Percentiles rank a stretch among this genome's conserved stretches.
Conservation (phyloP, 2,888 invertebrate genomes). For the Cheilosia scutellata region DNA sequence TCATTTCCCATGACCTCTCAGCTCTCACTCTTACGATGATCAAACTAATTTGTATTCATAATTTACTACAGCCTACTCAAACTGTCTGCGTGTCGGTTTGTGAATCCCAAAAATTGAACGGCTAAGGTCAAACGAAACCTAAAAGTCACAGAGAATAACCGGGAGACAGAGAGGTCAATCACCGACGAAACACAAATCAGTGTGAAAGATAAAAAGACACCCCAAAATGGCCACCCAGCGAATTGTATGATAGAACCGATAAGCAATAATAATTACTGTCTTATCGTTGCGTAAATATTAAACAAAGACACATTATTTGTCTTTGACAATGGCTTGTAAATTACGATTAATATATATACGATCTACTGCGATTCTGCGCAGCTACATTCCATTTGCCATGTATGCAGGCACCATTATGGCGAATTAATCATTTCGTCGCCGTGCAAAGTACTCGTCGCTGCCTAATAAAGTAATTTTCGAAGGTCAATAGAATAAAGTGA, state of each 20-base stretch:
- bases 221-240: not conserved
- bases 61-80: not conserved
- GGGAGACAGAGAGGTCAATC: slow-evolving; percentile 1
- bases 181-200: not conserved
- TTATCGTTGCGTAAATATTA: slow-evolving; percentile 47
- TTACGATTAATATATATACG: slow-evolving; percentile 35
- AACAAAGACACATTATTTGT: slow-evolving; percentile 42
- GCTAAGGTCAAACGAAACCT: slow-evolving; percentile 12
- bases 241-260: slow-evolving; percentile 11
- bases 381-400: slow-evolving; percentile 46
- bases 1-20: slow-evolving; percentile 47
- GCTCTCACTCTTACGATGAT: slow-evolving; percentile 21
- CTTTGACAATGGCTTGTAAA: slow-evolving; percentile 41
- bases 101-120: slow-evolving; percentile 4
- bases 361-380: slow-evolving; percentile 31
- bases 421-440: slow-evolving; percentile 44
- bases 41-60: not conserved
- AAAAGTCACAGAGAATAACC: not conserved
- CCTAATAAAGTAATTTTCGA: slow-evolving; percentile 66
- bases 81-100: not conserved
- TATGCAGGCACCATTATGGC: slow-evolving; percentile 34
- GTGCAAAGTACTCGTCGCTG: slow-evolving; percentile 40
- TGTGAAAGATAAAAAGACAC: slow-evolving; percentile 23
- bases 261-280: slow-evolving; percentile 46
- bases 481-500: slow-evolving; percentile 58